Evolutionary conservation across 37 sponge, comb jelly and placozoan species (phyloP).

Genomic region (Spongilla lacustris): DNA sequence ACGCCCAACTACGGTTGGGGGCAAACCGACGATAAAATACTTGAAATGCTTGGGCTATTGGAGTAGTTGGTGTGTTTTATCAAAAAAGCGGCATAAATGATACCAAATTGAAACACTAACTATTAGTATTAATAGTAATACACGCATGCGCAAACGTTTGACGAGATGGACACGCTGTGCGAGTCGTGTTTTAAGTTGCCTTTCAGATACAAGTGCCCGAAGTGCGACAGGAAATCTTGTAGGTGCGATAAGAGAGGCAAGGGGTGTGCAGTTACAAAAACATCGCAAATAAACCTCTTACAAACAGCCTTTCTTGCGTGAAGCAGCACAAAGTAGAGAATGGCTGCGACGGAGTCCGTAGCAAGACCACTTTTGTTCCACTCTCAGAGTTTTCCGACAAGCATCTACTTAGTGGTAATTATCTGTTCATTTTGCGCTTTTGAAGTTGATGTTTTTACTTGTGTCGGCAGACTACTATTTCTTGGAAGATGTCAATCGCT

Average conservation of each 20-base stretch:
- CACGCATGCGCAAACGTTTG: too few species aligned
- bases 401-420: conserved; percentile 64
- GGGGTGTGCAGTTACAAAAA: too few species aligned
- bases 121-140: too few species aligned
- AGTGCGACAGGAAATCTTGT: conserved; percentile 49
- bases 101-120: too few species aligned
- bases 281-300: background rate
- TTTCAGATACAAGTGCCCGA: conserved; percentile 57
- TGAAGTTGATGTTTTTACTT: background rate
- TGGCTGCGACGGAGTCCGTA: conserved; percentile 52
- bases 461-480: conserved; percentile 67
- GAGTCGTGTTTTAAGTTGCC: background rate
- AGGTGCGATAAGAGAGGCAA: conserved; percentile 38
- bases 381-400: conserved; percentile 53
- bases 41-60: too few species aligned
- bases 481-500: conserved; percentile 65
- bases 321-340: conserved; percentile 57
- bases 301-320: conserved; percentile 53
- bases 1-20: too few species aligned
- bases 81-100: too few species aligned
- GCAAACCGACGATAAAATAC: too few species aligned
- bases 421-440: too few species aligned
- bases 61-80: too few species aligned
- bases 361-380: conserved; percentile 52
- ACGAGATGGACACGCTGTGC: conserved; percentile 1